phyloP scores from a whole-genome alignment of 2,888 invertebrate genomes.

The Orchesellides sinensis region DNA sequence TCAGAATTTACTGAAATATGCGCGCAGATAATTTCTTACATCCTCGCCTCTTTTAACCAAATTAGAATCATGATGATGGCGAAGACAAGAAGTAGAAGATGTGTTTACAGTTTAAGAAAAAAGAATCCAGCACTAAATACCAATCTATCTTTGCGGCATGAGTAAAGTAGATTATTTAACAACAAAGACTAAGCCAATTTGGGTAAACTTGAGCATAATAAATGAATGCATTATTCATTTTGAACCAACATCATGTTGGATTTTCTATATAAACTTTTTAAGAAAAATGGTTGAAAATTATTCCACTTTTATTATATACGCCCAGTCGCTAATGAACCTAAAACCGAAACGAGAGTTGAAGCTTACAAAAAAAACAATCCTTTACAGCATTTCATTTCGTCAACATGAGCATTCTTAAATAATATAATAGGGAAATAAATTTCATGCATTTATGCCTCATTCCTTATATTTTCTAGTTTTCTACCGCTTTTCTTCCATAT shows the following conservation, averaged over 20 bases:
- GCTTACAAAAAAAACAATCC: conserved; percentile 2
- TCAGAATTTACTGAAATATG: conserved; percentile 21
- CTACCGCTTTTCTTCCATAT: not conserved
- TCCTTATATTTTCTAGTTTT: conserved; percentile 7
- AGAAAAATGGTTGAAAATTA: conserved; percentile 61
- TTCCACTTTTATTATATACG: conserved; percentile 61
- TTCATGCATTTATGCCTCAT: conserved; percentile 34
- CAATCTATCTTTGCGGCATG: conserved; percentile 61
- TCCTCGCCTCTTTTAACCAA: conserved; percentile 53
- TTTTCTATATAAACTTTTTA: conserved; percentile 10
- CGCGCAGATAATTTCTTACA: conserved; percentile 39
- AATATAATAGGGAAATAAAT: conserved; percentile 51
- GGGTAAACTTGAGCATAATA: conserved; percentile 59
- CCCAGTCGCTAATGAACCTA: conserved; percentile 70
- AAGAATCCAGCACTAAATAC: conserved; percentile 48
- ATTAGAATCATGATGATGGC: conserved; percentile 47
- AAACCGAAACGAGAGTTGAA: conserved; percentile 62
- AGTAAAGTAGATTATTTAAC: conserved; percentile 48
- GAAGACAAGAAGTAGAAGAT: conserved; percentile 7
- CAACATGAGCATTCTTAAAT: conserved; percentile 44
- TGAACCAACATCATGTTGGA: conserved; percentile 43
- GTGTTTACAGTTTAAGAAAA: not conserved
- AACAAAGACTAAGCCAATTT: conserved; percentile 62
- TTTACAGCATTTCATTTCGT: conserved; percentile 41
- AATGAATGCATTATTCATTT: conserved; percentile 64